Evolutionary conservation across 2,113 vertebrate species (phyloP).

Genomic region (Prochilodus magdalenae): DNA sequence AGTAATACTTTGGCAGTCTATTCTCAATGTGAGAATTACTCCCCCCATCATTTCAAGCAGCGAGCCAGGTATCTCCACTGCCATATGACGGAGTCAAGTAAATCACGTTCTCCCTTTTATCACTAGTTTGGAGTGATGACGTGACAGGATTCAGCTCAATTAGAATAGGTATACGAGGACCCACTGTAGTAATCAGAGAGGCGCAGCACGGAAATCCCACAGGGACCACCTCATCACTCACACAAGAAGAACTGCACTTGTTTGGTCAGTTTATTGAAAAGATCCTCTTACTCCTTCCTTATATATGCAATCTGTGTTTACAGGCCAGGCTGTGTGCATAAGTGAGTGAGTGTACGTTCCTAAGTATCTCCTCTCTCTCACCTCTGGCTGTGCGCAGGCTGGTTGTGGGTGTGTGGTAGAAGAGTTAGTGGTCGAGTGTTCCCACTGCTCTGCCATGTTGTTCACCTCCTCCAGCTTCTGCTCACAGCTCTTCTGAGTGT

Average conservation of each 20-base stretch:
- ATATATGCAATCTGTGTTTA: not conserved
- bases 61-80: no score
- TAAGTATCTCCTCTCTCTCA: constrained; percentile 49
- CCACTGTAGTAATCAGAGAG: not conserved
- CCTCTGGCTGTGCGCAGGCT: constrained; percentile 74
- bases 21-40: no score
- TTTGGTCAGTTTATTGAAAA: not conserved
- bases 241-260: not conserved
- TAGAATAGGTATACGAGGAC: not conserved
- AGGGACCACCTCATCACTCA: not conserved
- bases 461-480: constrained; percentile 91
- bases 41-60: no score
- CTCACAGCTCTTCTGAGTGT: constrained; percentile 89
- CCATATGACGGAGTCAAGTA: not conserved
- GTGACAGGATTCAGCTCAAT: not conserved
- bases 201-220: not conserved
- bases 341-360: not conserved
- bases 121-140: not conserved
- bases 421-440: constrained; percentile 73
- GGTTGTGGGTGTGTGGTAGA: constrained; percentile 69
- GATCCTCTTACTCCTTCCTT: not conserved
- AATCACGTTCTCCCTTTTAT: no score
- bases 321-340: not conserved
- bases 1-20: no score
- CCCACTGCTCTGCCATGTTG: constrained; percentile 88